Conservation (phyloP, 2,113 vertebrate species). For the Ammodytes marinus region DNA sequence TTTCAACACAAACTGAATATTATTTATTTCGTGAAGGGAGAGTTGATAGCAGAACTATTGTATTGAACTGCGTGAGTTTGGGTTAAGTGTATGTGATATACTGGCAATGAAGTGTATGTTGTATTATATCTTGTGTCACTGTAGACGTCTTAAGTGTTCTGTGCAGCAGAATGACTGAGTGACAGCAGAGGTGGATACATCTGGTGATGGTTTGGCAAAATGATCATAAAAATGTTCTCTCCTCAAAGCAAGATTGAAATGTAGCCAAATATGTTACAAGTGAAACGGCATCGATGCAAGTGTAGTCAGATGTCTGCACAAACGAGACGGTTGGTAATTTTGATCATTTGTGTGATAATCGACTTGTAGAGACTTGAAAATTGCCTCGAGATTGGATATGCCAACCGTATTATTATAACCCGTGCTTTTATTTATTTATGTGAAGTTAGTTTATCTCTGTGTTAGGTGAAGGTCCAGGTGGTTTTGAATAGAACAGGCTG, state of each 20-base stretch:
- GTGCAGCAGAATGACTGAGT: not conserved
- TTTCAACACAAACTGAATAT: not conserved
- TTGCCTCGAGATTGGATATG: not conserved
- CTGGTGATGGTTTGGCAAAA: not conserved
- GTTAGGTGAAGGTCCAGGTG: conserved; percentile 1
- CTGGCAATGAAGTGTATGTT: not conserved
- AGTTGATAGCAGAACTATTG: not conserved
- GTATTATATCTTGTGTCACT: not conserved
- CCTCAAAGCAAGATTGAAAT: not conserved
- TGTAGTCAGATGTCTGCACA: not conserved
- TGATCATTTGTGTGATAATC: not conserved
- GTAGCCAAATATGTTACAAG: not conserved
- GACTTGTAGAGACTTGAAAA: not conserved
- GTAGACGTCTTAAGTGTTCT: not conserved
- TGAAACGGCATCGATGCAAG: not conserved
- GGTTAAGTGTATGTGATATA: not conserved
- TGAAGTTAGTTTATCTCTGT: not conserved
- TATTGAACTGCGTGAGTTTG: not conserved
- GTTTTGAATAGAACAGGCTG: conserved; percentile 22
- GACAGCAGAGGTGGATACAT: not conserved
- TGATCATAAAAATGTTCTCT: not conserved
- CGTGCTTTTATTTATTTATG: conserved; percentile 11
- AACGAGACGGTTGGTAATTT: no score
- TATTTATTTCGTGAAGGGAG: not conserved
- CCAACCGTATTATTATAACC: not conserved